Base-by-base conservation (phyloP, 2,113 vertebrate genomes). In the Macheiramphus alcinus region DNA sequence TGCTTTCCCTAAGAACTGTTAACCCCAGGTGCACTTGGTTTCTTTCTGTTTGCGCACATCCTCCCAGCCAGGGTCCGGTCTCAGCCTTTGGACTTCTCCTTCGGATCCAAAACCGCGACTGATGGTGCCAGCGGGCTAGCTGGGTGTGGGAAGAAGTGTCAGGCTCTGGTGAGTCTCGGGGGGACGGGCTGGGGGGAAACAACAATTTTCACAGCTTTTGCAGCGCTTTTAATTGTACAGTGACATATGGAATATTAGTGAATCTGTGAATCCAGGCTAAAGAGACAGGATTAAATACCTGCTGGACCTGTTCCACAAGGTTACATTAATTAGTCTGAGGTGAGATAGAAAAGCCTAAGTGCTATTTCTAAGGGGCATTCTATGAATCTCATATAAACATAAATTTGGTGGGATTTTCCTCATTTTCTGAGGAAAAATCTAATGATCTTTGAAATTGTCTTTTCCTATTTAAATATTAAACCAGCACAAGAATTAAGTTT, bases 131-230 rank as follows among this genome's bases (percentile, higher is more conserved):
- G 47, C 3, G 3, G 43, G 47, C 47, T n/a, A 9, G 42, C 53
- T 2, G 29, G 29, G 20, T 26, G 18, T 7, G 52, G 78, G 76
- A 86, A 85, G 97, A 86, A 79, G 97, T 94, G 97, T 94, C 96
- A 90, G 96, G 98, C 91, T 98, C 92, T 97, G 98, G 98, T 99
- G 97, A 99, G 98, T 97, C 66, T 61, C 4, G 0, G 31, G 3
- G 29, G 42, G 4, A 16, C 0, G 2, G 11, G 10, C 8, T 12
- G 3, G 2, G 7, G 18, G 43, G 31, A 7, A 26, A 6, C 5
- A n/a, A n/a, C 16, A 63, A 4, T 40, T 67, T 67, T 62, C 48
- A 36, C 48, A 5, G 67, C 73, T 80, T 80, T 31, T 81, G 20
- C 31, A 27, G 74, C 0, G 0, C 61, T 58, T 72, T 38, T 23